Conservation (phyloP, 2,113 vertebrate species). For the Pygoscelis adeliae region DNA sequence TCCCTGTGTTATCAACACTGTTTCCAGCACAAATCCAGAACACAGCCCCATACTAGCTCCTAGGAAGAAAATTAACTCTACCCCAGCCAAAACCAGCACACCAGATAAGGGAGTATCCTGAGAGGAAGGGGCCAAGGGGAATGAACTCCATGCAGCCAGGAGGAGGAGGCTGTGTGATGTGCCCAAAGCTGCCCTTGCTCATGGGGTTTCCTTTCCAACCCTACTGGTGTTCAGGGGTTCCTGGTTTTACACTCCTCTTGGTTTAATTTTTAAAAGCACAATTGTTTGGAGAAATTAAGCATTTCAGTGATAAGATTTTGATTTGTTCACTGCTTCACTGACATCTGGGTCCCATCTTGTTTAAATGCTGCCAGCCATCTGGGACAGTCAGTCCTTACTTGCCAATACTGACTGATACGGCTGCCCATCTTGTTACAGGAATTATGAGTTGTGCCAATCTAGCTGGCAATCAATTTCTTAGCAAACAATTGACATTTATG, state of each 20-base stretch:
- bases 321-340: not conserved
- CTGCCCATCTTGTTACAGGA: conserved; percentile 8
- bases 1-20: no score
- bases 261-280: not conserved
- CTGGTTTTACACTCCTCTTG: not conserved
- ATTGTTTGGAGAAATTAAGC: not conserved
- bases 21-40: no score
- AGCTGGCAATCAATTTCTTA: not conserved
- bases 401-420: not conserved
- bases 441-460: not conserved
- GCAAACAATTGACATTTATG: not conserved
- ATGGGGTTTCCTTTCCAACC: not conserved
- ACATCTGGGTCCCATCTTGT: conserved; percentile 42
- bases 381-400: conserved; percentile 10
- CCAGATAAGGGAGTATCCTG: not conserved
- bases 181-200: rapidly evolving
- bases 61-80: no score
- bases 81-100: no score
- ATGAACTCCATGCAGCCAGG: not conserved
- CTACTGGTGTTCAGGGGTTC: not conserved
- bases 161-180: not conserved
- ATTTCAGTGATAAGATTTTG: not conserved
- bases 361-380: conserved; percentile 34
- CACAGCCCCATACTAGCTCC: no score
- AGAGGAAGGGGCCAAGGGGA: not conserved